Evolutionary conservation across 2,888 invertebrate genomes (phyloP).

Genomic region (Drosophila nigritarsus): DNA sequence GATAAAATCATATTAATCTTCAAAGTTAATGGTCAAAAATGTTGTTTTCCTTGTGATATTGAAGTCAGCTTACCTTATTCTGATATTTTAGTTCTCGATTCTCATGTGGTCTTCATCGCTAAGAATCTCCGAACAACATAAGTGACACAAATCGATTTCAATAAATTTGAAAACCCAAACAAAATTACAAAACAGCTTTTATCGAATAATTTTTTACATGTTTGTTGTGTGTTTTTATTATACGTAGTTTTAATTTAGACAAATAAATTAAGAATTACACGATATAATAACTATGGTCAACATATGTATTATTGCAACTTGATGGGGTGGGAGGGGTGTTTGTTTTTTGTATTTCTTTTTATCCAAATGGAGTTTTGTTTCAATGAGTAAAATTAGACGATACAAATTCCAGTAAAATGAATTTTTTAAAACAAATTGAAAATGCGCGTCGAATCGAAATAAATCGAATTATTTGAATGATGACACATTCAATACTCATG

Average conservation of each 20-base stretch:
- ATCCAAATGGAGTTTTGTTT: neutral
- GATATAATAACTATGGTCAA: conserved; percentile 80
- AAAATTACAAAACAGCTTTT: neutral
- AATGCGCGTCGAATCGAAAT: conserved; percentile 63
- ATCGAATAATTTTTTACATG: conserved; percentile 28
- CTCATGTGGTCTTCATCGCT: neutral
- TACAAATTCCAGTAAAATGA: conserved; percentile 42
- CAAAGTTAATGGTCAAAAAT: neutral
- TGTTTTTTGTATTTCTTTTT: neutral
- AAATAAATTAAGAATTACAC: conserved; percentile 78
- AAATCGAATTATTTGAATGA: conserved; percentile 36
- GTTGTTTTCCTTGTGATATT: neutral
- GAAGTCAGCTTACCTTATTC: neutral
- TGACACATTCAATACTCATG: conserved; percentile 41
- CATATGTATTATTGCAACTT: conserved; percentile 63
- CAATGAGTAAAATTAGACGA: conserved; percentile 39
- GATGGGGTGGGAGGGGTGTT: conserved; percentile 15
- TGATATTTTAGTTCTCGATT: neutral
- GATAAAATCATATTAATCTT: neutral
- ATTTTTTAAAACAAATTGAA: conserved; percentile 55
- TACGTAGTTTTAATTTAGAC: conserved; percentile 77
- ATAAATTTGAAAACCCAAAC: neutral
- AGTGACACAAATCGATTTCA: neutral
- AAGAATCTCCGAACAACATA: neutral
- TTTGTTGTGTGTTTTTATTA: conserved; percentile 67